Evolutionary conservation across 2,888 invertebrate genomes (phyloP), one percentile per base, ranked within the genome.

Genomic region (Urechis unicinctus): DNA sequence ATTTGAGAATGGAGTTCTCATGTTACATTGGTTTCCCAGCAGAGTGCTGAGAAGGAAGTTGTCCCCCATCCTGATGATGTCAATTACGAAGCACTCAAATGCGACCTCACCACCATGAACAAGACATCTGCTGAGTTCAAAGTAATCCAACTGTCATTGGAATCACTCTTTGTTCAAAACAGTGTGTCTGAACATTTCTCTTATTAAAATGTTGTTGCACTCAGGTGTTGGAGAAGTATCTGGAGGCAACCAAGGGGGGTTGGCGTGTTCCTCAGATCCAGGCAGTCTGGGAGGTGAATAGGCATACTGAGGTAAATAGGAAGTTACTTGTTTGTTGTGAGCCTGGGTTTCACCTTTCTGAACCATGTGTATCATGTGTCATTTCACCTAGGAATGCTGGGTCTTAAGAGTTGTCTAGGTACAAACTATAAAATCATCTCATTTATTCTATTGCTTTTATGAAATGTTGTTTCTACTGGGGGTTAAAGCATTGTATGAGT

Each of bases 31-130:
- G n/a, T n/a, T n/a, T n/a, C n/a, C n/a, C n/a, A n/a, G n/a, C n/a
- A n/a, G n/a, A n/a, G n/a, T n/a, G n/a, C n/a, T n/a, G n/a, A 36
- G 36, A 36, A 17, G 36, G 36, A 36, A 9, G 9, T 36, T 36
- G 36, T 36, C 36, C 68, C 72, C 4, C 68, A 79, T 65, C 76
- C 76, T 3, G 48, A 73, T 13, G 78, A 79, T 65, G 65, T 67
- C 3, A 72, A 78, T 54, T 79, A 79, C 64, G 65, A 66, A 24
- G 61, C 74, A 42, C 66, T 79, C 44, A 71, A 74, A 21, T 77
- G 78, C 68, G 62, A 68, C 9, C 64, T 79, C 47, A 67, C 70
- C 13, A 63, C 62, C 25, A n/a, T 79, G 21, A 66, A 70, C 42
- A 61, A 68, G 31, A 69, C 21, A 1, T 50, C 24, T 0, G 26